A percentile compares a stretch with the other conserved stretches of the same genome.
phyloP scores from a whole-genome alignment of 2,113 vertebrate species.

The Cariama cristata region DNA sequence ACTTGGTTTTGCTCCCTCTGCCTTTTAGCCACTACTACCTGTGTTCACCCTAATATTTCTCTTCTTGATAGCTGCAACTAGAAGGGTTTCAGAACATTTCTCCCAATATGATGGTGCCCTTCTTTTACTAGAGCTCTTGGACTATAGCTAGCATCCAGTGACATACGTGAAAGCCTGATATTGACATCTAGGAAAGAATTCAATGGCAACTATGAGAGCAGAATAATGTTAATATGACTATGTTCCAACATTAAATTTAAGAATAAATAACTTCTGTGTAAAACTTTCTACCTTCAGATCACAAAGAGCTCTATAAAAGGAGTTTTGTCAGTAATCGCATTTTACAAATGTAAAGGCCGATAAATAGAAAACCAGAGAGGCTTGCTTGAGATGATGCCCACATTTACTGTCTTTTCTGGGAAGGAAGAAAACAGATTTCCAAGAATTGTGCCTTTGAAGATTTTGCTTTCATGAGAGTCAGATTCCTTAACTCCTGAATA shows the following conservation, averaged over 20 bases:
- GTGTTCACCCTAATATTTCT: neutral
- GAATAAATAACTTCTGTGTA: neutral
- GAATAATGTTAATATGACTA: neutral
- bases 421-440: neutral
- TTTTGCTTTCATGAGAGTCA: neutral
- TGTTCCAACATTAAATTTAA: neutral
- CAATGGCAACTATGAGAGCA: neutral
- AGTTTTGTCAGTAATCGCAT: neutral
- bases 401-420: neutral
- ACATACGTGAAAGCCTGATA: neutral
- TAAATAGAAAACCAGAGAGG: neutral
- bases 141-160: neutral
- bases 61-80: neutral
- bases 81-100: neutral
- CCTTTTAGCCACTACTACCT: neutral
- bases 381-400: neutral
- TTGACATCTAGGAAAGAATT: neutral
- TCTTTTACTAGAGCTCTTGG: neutral
- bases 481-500: neutral
- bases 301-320: neutral
- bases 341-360: neutral
- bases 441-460: neutral
- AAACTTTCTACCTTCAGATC: neutral
- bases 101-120: neutral
- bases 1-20: neutral